Conservation (phyloP, 2,113 vertebrate genomes). For the Sphyrna mokarran region DNA sequence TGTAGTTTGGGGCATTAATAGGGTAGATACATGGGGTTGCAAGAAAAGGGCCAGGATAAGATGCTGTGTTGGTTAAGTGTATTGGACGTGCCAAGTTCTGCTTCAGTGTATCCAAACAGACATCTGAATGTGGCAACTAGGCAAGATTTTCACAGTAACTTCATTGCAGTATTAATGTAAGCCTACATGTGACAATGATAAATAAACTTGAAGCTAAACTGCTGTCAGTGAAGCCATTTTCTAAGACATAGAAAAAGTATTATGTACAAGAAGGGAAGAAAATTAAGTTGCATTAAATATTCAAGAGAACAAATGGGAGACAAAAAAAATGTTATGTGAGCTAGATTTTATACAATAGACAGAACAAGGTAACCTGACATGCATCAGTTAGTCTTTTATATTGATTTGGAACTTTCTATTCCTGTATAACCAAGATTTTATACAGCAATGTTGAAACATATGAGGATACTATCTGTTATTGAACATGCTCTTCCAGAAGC, state of each 20-base stretch:
- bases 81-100: too few relatives aligned
- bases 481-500: neutral
- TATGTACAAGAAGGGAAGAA: neutral
- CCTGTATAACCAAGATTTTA: neutral
- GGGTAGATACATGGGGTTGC: too few relatives aligned
- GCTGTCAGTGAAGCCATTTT: neutral
- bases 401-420: neutral
- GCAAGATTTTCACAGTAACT: too few relatives aligned
- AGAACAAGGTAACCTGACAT: neutral
- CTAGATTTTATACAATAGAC: neutral
- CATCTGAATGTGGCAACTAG: too few relatives aligned
- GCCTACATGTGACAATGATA: too few relatives aligned
- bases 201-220: neutral
- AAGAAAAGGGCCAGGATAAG: too few relatives aligned
- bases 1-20: too few relatives aligned
- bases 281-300: neutral
- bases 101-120: too few relatives aligned
- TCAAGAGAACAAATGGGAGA: neutral
- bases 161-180: too few relatives aligned
- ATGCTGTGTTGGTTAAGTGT: too few relatives aligned
- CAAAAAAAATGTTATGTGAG: neutral
- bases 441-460: neutral
- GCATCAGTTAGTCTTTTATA: neutral
- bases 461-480: neutral
- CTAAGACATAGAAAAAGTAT: neutral